phyloP scores from a whole-genome alignment of 2,113 vertebrate species.

The Microcebus ravelobensis region DNA sequence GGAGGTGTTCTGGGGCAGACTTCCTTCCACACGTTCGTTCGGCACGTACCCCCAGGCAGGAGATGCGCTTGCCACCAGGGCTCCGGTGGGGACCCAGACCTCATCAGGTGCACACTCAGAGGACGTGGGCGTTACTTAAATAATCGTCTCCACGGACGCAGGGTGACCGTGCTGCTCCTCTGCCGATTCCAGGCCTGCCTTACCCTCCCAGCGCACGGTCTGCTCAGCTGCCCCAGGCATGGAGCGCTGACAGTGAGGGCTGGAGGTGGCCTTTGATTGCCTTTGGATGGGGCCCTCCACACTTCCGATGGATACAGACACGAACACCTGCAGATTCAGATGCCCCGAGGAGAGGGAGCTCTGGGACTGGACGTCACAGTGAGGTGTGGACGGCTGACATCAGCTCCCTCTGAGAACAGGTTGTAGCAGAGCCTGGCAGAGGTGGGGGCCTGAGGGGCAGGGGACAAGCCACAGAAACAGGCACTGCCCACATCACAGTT shows the following conservation, averaged over 20 bases:
- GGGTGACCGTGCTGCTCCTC: background rate
- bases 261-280: background rate
- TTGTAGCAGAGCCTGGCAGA: background rate
- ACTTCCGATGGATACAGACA: background rate
- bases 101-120: background rate
- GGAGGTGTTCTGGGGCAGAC: background rate
- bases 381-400: background rate
- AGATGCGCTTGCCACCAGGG: background rate
- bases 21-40: background rate
- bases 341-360: background rate
- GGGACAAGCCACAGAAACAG: background rate
- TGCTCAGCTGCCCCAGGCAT: accelerated
- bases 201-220: background rate
- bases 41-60: background rate
- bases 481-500: background rate
- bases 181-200: background rate
- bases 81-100: background rate
- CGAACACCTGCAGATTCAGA: background rate
- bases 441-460: background rate
- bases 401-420: background rate
- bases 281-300: background rate
- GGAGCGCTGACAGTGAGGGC: background rate
- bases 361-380: background rate
- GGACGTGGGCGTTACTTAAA: background rate
- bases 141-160: background rate